These are phyloP conservation scores for Halcyon badia DNA, from an alignment of 2,797 vertebrate genomes.

Conservation along the genomic window DNA sequence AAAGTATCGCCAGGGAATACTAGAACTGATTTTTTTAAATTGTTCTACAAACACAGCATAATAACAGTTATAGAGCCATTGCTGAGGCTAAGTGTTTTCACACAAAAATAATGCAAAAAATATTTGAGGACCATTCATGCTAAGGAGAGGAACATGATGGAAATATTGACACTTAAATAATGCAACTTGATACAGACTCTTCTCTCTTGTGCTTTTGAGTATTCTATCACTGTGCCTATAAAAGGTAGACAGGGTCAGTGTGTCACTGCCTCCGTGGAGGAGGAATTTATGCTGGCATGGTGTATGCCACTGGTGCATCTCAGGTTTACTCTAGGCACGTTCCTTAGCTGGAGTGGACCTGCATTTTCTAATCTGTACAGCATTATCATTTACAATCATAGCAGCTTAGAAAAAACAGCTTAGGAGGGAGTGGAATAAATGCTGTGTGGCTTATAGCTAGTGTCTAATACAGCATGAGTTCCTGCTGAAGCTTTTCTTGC, in stretches of 20 bases:
- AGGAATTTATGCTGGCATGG: accelerated
- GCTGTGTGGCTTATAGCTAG: background rate
- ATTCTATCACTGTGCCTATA: background rate
- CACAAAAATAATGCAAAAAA: background rate
- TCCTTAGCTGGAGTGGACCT: background rate
- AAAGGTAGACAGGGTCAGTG: accelerated
- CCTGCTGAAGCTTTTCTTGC: background rate
- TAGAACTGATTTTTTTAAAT: background rate
- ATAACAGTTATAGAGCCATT: background rate
- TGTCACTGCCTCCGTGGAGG: accelerated
- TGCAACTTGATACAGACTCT: background rate
- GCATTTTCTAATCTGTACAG: background rate
- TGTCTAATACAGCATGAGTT: background rate
- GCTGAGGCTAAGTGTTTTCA: background rate
- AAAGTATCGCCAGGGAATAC: background rate
- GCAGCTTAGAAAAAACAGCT: background rate
- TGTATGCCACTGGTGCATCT: background rate
- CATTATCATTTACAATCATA: background rate
- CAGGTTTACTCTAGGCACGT: background rate
- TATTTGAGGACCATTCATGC: background rate
- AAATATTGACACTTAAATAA: background rate
- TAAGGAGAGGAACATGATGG: background rate
- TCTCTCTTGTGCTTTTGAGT: background rate
- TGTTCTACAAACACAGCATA: background rate
- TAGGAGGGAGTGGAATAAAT: background rate